Percentiles rank a stretch among this genome's conserved stretches.
Conservation (phyloP, 2,888 invertebrate genomes). For the Drosophila peninsularis region DNA sequence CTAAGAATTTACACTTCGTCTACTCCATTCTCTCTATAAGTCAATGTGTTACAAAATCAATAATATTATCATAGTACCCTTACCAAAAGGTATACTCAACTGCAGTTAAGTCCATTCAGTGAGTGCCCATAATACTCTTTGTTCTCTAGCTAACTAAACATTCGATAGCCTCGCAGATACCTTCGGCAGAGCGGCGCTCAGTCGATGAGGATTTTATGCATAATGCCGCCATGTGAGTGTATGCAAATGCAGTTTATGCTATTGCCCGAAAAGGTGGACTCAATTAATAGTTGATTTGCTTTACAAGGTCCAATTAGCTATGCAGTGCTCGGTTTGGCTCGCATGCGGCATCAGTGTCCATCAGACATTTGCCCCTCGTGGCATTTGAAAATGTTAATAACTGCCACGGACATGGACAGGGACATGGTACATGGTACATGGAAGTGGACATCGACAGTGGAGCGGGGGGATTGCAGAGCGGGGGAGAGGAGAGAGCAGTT, state of each 20-base stretch:
- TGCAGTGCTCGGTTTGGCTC: slow-evolving; percentile 28
- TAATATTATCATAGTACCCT: background rate
- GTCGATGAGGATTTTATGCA: too few species aligned
- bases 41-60: background rate
- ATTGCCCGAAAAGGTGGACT: slow-evolving; percentile 31
- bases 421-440: background rate
- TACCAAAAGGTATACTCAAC: background rate
- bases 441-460: background rate
- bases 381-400: slow-evolving; percentile 56
- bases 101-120: background rate
- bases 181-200: background rate
- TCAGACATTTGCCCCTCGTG: slow-evolving; percentile 47
- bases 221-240: background rate
- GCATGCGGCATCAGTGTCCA: slow-evolving; percentile 36
- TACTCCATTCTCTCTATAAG: too few species aligned
- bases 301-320: slow-evolving; percentile 62
- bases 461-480: slow-evolving; percentile 10
- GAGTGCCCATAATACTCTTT: background rate
- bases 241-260: slow-evolving; percentile 7
- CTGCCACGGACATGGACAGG: slow-evolving; percentile 19
- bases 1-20: too few species aligned
- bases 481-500: slow-evolving; percentile 9
- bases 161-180: background rate
- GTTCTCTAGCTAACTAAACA: background rate
- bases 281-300: slow-evolving; percentile 48